A percentile compares a stretch with the other conserved stretches of the same genome.
phyloP scores from a whole-genome alignment of 2,797 vertebrate genomes.

The Taeniopygia guttata region DNA sequence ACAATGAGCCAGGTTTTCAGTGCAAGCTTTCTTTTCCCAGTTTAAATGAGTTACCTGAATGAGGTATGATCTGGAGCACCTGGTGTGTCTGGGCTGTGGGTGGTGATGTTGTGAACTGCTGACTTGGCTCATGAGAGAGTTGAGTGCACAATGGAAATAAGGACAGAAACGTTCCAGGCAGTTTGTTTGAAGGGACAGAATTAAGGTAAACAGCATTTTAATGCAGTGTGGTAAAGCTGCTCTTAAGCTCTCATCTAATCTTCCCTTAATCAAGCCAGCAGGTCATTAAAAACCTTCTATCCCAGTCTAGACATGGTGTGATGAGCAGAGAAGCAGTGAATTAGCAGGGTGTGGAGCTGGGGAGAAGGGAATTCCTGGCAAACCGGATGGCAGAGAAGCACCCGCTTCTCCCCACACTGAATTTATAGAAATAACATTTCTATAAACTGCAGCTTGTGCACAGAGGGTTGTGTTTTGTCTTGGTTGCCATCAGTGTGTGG shows the following conservation, averaged over 20 bases:
- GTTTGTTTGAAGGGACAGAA: neutral
- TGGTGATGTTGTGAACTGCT: neutral
- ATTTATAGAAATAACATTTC: rapidly evolving
- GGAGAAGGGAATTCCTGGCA: neutral
- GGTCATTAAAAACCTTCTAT: slow-evolving; percentile 32
- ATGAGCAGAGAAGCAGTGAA: neutral
- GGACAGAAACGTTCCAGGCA: neutral
- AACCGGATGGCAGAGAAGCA: neutral
- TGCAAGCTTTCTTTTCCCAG: neutral
- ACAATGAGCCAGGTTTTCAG: neutral
- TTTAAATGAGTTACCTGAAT: neutral
- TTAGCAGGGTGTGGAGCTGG: neutral
- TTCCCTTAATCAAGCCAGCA: slow-evolving; percentile 29
- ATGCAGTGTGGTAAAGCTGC: neutral
- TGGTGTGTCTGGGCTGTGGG: neutral
- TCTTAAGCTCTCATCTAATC: slow-evolving; percentile 44
- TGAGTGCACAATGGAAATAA: neutral
- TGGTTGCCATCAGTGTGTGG: neutral
- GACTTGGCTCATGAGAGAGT: neutral
- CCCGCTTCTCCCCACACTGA: neutral
- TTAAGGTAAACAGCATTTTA: neutral
- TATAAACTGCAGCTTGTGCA: neutral
- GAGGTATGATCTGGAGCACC: neutral
- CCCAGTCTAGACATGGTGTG: slow-evolving; percentile 52
- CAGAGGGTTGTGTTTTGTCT: neutral